phyloP scores from a whole-genome alignment of 2,113 vertebrate genomes.

The Tympanuchus pallidicinctus region DNA sequence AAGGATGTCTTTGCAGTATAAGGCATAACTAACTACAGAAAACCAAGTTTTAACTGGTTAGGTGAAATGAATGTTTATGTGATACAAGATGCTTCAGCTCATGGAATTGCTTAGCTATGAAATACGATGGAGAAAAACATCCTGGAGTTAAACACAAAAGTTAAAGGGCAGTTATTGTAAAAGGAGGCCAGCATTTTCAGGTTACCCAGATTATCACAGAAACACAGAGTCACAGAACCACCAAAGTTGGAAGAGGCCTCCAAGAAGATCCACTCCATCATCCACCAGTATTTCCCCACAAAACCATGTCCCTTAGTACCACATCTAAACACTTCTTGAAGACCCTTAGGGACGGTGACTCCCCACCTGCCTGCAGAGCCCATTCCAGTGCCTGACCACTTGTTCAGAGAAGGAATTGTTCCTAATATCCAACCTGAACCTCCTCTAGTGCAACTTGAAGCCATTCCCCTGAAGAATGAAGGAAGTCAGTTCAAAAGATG shows the following conservation, averaged over 20 bases:
- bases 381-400: no score
- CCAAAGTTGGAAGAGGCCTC: no score
- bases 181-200: not conserved
- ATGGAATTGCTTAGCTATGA: not conserved
- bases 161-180: fast-evolving
- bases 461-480: not conserved
- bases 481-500: not conserved
- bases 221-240: not conserved
- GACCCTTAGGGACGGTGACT: no score
- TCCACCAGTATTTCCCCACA: no score
- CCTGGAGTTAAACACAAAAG: not conserved
- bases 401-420: no score
- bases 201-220: not conserved
- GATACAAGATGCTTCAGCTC: not conserved
- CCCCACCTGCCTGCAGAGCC: no score
- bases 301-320: no score
- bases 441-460: no score
- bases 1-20: fast-evolving
- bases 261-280: no score
- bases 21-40: not conserved
- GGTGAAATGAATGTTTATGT: not conserved
- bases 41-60: not conserved
- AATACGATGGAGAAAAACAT: not conserved
- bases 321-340: no score
- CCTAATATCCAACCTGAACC: no score